These are phyloP conservation scores for Ectropis grisescens DNA, from an alignment of 1,140 invertebrate species.

Conservation along the genomic window DNA sequence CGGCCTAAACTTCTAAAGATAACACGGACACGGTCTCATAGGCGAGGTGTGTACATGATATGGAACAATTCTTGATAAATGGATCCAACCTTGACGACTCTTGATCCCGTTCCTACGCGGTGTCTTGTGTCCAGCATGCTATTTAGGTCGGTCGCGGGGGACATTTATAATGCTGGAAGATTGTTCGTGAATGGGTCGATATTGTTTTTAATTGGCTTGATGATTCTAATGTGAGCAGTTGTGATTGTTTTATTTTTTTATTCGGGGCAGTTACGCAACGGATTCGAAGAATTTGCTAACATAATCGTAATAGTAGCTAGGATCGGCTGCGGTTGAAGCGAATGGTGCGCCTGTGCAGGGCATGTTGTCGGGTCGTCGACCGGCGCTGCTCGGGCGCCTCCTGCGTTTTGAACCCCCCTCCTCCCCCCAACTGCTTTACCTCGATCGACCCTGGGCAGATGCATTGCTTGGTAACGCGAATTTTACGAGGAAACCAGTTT, in stretches of 20 bases:
- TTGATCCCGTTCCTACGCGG: constrained; percentile 56
- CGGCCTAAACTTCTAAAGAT: too few relatives aligned
- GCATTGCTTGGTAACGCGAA: constrained; percentile 57
- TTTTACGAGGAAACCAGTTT: constrained; percentile 64
- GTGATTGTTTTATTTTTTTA: too few relatives aligned
- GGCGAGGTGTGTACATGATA: too few relatives aligned
- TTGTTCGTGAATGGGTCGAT: not conserved
- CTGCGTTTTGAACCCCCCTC: constrained; percentile 46
- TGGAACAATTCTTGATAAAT: constrained; percentile 49
- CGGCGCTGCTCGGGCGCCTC: constrained; percentile 49
- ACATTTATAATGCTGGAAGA: constrained; percentile 22
- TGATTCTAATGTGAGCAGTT: too few relatives aligned
- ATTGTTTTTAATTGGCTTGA: too few relatives aligned
- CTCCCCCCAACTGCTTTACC: constrained; percentile 30
- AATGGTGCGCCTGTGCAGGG: constrained; percentile 55
- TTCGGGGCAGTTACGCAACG: too few relatives aligned
- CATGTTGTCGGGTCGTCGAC: constrained; percentile 47
- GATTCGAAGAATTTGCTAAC: constrained; percentile 17
- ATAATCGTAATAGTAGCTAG: constrained; percentile 37
- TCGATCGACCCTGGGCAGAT: constrained; percentile 44
- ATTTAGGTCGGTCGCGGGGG: constrained; percentile 35
- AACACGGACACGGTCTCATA: too few relatives aligned
- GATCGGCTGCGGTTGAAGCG: constrained; percentile 40
- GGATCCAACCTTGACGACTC: constrained; percentile 60
- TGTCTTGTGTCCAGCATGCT: constrained; percentile 23